Evolutionary conservation across 2,113 vertebrate genomes (phyloP), one percentile per base, ranked within the genome.

Genomic region (Macaca nemestrina): DNA sequence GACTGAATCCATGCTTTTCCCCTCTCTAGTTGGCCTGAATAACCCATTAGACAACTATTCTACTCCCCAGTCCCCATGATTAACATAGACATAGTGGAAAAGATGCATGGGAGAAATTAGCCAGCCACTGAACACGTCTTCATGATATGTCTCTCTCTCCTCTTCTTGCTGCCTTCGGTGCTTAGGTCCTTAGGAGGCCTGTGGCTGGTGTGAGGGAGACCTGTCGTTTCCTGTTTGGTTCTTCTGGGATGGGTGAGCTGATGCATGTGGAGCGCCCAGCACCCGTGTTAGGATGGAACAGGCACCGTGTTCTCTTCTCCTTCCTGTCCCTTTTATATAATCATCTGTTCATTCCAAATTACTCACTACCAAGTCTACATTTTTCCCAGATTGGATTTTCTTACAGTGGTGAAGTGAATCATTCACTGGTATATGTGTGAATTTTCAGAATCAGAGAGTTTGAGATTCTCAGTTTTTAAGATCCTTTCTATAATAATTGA

Each of bases 311-410:
- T 8, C 0, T 30, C 11, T 18, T 23, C 7, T 4, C 27, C 35
- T 57, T 30, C 43, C 57, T 18, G 32, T 76, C 72, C 18, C 52
- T 48, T 40, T 23, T 27, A 8, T 3, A 8, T 11, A 32, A 22
- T 8, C 81, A 61, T 35, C 61, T 0, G 3, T 73, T 25, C n/a
- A 57, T 48, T 68, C 81, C 38, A 23, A 16, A 10, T 88, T 59
- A 82, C 78, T 91, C 72, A 78, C 57, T 91, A 73, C 76, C n/a
- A 20, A 43, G 68, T 68, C 38, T 23, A 1, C 27, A 12, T 67
- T 88, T 84, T 89, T 90, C 90, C 82, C 30, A 12, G 45, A 50
- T 91, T 79, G 73, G 72, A 23, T 86, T 93, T 96, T 81, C 80
- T 27, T 78, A 3, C 5, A 68, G 32, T 0, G 14, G 48, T 27